These are phyloP conservation scores for Diprion similis DNA, from an alignment of 1,140 invertebrate species.

Conservation along the genomic window DNA sequence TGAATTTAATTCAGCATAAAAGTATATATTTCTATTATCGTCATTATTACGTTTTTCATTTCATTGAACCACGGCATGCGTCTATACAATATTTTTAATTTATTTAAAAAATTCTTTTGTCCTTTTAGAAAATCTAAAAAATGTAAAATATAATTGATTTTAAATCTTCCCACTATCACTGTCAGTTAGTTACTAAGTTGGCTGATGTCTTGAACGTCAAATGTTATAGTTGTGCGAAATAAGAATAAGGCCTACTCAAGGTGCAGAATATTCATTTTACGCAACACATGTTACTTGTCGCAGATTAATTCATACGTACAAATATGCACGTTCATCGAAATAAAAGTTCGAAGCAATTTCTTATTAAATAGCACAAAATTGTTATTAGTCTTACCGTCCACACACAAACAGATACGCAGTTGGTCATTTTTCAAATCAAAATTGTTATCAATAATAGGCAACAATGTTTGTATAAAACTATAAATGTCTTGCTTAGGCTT, in stretches of 20 bases:
- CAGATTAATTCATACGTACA: not conserved
- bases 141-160: not conserved
- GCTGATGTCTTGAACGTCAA: not conserved
- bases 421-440: not conserved
- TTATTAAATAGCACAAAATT: not conserved
- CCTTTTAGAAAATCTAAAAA: not conserved
- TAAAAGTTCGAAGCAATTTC: not conserved
- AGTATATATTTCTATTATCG: no score
- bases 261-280: not conserved
- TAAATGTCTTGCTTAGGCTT: no score
- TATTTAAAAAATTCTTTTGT: not conserved
- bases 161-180: not conserved
- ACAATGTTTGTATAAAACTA: no score
- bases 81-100: not conserved
- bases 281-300: no score
- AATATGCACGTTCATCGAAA: not conserved
- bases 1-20: no score
- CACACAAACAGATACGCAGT: not conserved
- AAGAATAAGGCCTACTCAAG: slow-evolving; percentile 7
- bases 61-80: no score
- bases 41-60: no score
- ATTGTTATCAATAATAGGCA: not conserved
- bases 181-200: not conserved
- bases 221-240: not conserved
- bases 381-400: not conserved